phyloP scores from a whole-genome alignment of 2,113 vertebrate species.

The Toxotes chatareus region DNA sequence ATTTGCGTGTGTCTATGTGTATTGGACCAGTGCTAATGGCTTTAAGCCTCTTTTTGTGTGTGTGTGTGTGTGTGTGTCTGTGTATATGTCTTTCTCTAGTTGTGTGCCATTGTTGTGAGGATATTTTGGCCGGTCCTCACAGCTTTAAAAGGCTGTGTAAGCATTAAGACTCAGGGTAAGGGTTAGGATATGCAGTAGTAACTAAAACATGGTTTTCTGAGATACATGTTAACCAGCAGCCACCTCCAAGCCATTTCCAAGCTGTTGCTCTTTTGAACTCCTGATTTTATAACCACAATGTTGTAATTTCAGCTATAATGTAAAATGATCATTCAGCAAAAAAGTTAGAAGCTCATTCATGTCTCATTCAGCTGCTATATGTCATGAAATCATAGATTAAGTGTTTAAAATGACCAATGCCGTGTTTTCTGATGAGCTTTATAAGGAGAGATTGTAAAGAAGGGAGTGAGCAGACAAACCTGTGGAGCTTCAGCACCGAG shows the following conservation, averaged over 20 bases:
- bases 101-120: background rate
- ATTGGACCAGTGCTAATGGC: conserved; percentile 24
- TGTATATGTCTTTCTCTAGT: background rate
- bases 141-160: no score
- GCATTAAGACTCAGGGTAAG: background rate
- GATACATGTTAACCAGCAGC: no score
- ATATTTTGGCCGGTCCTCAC: background rate
- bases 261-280: no score
- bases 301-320: no score
- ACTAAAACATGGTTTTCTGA: no score
- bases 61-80: conserved; percentile 5
- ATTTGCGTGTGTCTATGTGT: conserved; percentile 30
- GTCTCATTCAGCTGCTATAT: no score
- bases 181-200: background rate
- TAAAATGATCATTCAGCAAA: no score
- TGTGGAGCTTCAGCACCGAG: background rate
- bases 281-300: no score
- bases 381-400: background rate
- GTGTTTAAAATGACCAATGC: background rate
- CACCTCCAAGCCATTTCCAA: no score
- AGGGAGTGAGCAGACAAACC: background rate
- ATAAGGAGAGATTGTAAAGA: background rate
- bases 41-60: conserved; percentile 12
- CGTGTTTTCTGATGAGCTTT: background rate
- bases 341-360: no score